These are phyloP conservation scores for Gandaritis pyraliata DNA, from an alignment of 2,888 invertebrate species.

Conservation along the genomic window DNA sequence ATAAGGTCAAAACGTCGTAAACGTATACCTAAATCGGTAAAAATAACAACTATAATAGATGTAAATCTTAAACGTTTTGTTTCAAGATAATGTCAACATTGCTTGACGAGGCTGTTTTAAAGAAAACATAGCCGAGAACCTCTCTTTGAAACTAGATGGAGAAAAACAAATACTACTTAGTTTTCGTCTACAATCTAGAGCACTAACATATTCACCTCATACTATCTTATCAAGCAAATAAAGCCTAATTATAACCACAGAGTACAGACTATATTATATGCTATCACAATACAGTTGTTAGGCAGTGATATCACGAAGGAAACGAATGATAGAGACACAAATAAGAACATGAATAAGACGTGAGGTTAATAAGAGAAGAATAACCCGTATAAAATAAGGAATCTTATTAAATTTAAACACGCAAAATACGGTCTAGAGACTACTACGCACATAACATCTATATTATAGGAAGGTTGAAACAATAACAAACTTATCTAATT, in stretches of 20 bases:
- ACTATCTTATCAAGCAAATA: conserved; percentile 15
- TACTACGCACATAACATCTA: conserved; percentile 2
- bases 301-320: conserved; percentile 8
- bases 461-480: conserved; percentile 8
- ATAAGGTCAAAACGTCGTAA: conserved; percentile 5
- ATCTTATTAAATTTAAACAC: neutral
- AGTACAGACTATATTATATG: no score
- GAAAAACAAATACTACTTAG: neutral
- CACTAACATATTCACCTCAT: conserved; percentile 4
- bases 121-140: neutral
- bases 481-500: conserved; percentile 27
- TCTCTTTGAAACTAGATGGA: neutral
- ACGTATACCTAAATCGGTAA: conserved; percentile 1
- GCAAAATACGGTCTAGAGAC: neutral
- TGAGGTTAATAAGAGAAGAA: neutral
- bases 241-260: conserved; percentile 10
- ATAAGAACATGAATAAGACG: neutral
- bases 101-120: neutral
- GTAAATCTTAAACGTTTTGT: neutral
- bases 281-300: no score
- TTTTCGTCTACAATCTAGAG: neutral
- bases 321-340: conserved; percentile 6
- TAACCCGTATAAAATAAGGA: no score
- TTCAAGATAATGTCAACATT: neutral
- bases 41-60: neutral